Evolutionary conservation across 2,888 invertebrate species (phyloP).

Genomic region (Epistrophe eligans): DNA sequence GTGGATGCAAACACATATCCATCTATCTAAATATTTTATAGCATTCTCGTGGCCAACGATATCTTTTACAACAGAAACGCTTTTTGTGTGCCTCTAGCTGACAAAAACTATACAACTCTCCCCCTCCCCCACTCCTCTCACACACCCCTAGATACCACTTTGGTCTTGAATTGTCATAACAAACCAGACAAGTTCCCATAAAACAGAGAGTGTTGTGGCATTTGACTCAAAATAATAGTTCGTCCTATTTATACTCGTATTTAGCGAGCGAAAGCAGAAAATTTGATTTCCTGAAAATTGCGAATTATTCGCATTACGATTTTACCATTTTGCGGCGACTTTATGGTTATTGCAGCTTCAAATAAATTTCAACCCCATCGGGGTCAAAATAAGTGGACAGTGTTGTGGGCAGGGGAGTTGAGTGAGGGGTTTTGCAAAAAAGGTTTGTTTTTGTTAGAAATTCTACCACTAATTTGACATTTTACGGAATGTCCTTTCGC

Average conservation of each 20-base stretch:
- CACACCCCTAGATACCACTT: background rate
- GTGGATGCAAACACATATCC: slow-evolving; percentile 1
- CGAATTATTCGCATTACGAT: slow-evolving; percentile 39
- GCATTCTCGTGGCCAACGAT: slow-evolving; percentile 1
- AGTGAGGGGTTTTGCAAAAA: background rate
- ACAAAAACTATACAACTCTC: background rate
- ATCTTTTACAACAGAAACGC: slow-evolving; percentile 11
- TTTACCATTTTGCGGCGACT: background rate
- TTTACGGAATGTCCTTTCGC: background rate
- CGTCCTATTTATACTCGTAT: slow-evolving; percentile 24
- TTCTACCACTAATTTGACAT: background rate
- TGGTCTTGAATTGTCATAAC: background rate
- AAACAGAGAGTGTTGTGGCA: background rate
- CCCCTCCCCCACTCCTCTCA: too few species aligned
- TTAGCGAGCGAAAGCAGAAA: slow-evolving; percentile 32
- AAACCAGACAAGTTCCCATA: background rate
- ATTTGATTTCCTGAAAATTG: slow-evolving; percentile 60
- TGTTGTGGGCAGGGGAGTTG: background rate
- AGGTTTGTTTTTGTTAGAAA: background rate
- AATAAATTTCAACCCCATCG: slow-evolving; percentile 11
- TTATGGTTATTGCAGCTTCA: background rate
- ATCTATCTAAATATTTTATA: slow-evolving; percentile 48
- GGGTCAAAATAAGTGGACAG: background rate
- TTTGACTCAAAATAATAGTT: slow-evolving; percentile 48
- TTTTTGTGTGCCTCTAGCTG: slow-evolving; percentile 6